Evolutionary conservation across 2,113 vertebrate species (phyloP), one percentile per base, ranked within the genome.

Genomic region (Mastomys coucha): DNA sequence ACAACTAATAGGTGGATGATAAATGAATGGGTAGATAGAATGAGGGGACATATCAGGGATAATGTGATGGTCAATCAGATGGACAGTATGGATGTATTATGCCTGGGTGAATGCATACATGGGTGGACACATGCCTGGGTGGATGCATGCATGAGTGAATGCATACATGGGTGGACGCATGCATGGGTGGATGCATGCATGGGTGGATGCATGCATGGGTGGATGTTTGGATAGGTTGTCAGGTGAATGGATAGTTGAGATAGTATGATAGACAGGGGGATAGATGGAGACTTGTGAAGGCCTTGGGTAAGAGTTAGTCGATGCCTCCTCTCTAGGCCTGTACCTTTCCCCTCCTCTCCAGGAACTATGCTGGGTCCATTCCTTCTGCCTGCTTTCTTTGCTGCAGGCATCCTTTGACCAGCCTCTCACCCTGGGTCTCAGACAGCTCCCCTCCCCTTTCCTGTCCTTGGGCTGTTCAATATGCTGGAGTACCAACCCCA

Each of bases 231-330:
- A 39, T 3, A 17, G 58, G 45, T 33, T 2, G 31, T 9, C 16
- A 36, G 45, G 26, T 42, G 8, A 56, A 84, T 9, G 9, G 60
- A 2, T 36, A 24, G 12, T 39, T 31, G 16, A 60, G 45, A 7
- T 17, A 7, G 72, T 17, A 58, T 17, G 49, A n/a, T 36, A 26
- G 53, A 56, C 20, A 28, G 6, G 36, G 75, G 51, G 49, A 13
- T n/a, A 24, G 20, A 7, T 2, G 0, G 17, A 72, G 24, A 17
- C 5, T 2, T 20, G 16, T 20, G 36, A 72, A 45, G 13, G 3
- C 4, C 26, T 72, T 58, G 65, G 26, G 12, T 63, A 56, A 92
- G 51, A 14, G 24, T 7, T 56, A 81, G 80, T 53, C 80, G 60
- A 0, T 28, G 80, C 42, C 45, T 14, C 16, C 4, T 88, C 12